A percentile compares a stretch with the other conserved stretches of the same genome.
These are phyloP conservation scores for Lycocerus yunnanus DNA, from an alignment of 2,888 invertebrate species.

Conservation along the genomic window DNA sequence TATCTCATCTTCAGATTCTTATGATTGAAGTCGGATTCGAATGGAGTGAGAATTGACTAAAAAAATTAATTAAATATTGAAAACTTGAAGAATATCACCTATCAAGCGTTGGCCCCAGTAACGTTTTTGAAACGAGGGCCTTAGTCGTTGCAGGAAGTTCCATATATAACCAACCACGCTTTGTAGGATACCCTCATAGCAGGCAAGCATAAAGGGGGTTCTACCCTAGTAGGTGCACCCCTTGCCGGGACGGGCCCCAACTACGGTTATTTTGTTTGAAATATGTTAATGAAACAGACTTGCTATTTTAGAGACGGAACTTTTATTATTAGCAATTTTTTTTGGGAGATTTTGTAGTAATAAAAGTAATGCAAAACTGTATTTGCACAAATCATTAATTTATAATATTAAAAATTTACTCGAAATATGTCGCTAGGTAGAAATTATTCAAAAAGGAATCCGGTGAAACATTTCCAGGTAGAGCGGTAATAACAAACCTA, in stretches of 20 bases:
- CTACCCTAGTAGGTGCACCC: conserved; percentile 32
- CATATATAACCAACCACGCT: background rate
- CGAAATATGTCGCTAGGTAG: background rate
- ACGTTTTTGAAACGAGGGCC: background rate
- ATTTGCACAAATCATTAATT: background rate
- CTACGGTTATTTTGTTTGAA: conserved; percentile 1
- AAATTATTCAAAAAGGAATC: background rate
- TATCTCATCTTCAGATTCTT: background rate
- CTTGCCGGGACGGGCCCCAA: conserved; percentile 28
- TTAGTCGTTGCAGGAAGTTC: background rate
- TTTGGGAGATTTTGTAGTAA: background rate
- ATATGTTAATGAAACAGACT: conserved; percentile 3
- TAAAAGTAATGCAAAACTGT: background rate
- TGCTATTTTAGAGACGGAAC: background rate
- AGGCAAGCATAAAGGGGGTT: conserved; percentile 22
- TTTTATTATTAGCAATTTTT: background rate
- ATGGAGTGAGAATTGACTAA: background rate
- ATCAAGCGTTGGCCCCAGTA: background rate
- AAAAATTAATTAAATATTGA: too few relatives aligned
- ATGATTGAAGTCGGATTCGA: background rate
- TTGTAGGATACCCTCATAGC: conserved; percentile 18
- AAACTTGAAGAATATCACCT: too few relatives aligned
- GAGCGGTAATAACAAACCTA: background rate
- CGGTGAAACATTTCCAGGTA: background rate
- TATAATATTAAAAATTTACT: background rate